Percentiles rank a stretch among this genome's conserved stretches.
These are phyloP conservation scores for Ctenomys sociabilis DNA, from an alignment of 2,113 vertebrate species.

Conservation along the genomic window DNA sequence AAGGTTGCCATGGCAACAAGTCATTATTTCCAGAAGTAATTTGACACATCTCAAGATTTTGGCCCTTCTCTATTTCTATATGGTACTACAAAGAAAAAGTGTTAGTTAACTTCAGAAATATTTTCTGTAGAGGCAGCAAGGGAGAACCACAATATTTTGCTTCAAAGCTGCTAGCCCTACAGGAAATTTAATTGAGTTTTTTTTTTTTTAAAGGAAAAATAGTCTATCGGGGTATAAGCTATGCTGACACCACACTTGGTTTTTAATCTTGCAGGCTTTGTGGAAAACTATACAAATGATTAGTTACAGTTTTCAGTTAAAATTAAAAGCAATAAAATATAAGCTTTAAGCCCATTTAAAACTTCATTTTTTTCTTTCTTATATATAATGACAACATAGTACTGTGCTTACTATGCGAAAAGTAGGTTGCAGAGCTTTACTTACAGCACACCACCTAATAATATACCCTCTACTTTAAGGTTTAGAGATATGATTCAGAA, in stretches of 20 bases:
- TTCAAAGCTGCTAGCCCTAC: conserved; percentile 48
- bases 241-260: conserved; percentile 19
- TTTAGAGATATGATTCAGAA: neutral
- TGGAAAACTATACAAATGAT: conserved; percentile 24
- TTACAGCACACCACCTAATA: neutral
- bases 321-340: conserved; percentile 50
- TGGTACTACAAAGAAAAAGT: conserved; percentile 71
- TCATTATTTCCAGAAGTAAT: conserved; percentile 84
- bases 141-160: conserved; percentile 57
- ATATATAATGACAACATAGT: neutral
- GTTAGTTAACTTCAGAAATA: conserved; percentile 76
- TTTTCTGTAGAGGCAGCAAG: conserved; percentile 62
- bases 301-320: conserved; percentile 41
- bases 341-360: conserved; percentile 20
- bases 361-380: neutral
- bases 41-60: conserved; percentile 80
- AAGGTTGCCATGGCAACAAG: conserved; percentile 79
- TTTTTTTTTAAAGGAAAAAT: conserved; percentile 27
- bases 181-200: conserved; percentile 77
- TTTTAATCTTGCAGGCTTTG: conserved; percentile 47
- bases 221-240: conserved; percentile 13
- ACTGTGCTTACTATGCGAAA: neutral
- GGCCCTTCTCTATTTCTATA: conserved; percentile 72
- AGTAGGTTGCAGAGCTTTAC: neutral
- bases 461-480: neutral